Base-by-base conservation (phyloP, 2,797 vertebrate genomes). In the Vultur gryphus region DNA sequence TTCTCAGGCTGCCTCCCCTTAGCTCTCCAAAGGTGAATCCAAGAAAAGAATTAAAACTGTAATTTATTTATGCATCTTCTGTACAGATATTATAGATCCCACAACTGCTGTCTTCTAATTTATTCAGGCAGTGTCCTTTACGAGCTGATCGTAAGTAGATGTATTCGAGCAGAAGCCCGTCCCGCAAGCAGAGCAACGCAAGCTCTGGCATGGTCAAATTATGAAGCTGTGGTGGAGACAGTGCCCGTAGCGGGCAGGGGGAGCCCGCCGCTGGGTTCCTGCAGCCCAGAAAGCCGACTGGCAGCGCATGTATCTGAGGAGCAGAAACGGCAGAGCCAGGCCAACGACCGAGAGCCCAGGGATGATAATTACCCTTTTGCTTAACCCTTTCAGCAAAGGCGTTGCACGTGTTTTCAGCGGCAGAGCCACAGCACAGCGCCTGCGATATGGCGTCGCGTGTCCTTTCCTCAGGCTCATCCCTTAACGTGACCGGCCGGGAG, bases 41-140 rank as follows among this genome's bases (percentile, higher is more conserved):
- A 87, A 94, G 69, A 94, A 95, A 96, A 97, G 21, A 97, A 96
- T 90, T 76, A 52, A 96, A 96, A 80, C 54, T 72, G 78, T 59
- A 48, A 83, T 89, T 93, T 97, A 85, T 93, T 88, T 67, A 55
- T 77, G 58, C n/a, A 52, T 78, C 70, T 71, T 82, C 44, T 69
- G 41, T 39, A 35, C 33, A 81, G 76, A 58, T 84, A 69, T 33
- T 79, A 49, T 5, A 94, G 75, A 89, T 79, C 67, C 52, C 25
- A 58, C 54, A 49, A 10, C 21, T 33, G 28, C 66, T 44, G 25
- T 67, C 64, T 87, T 81, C 81, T 86, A 37, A 81, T 82, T 67
- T 83, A 66, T 78, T 93, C 88, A 49, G 57, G 14, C 21, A 20
- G 11, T 10, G 17, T 81, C 59, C 52, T 94, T 57, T 43, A 31